Evolutionary conservation across 2,113 vertebrate species (phyloP).

Genomic region (Lota lota): DNA sequence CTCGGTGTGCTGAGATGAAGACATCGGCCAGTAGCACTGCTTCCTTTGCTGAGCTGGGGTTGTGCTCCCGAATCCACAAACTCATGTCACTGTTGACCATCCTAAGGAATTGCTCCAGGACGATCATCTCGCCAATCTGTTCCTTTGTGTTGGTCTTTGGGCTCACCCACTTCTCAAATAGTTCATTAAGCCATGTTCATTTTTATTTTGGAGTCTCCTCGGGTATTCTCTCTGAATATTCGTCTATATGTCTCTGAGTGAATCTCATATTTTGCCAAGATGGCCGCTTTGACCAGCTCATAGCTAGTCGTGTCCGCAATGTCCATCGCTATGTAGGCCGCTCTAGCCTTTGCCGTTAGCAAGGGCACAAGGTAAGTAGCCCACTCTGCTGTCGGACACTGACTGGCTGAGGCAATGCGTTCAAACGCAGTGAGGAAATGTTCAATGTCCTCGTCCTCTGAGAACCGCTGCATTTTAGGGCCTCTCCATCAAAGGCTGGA

Average conservation of each 20-base stretch:
- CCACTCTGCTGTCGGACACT: not conserved
- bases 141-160: not conserved
- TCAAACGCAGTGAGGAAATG: no score
- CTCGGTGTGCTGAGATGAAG: not conserved
- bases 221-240: not conserved
- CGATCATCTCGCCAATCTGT: not conserved
- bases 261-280: conserved; percentile 2
- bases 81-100: conserved; percentile 3
- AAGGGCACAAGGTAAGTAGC: not conserved
- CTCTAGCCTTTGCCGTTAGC: not conserved
- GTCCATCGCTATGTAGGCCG: not conserved
- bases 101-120: conserved; percentile 19
- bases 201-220: conserved; percentile 13
- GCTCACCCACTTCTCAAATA: conserved; percentile 8
- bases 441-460: no score
- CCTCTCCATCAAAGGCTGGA: no score
- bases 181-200: conserved; percentile 8
- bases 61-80: conserved; percentile 13
- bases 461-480: no score
- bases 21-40: not conserved
- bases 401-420: no score
- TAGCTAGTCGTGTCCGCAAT: not conserved
- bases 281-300: not conserved
- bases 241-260: not conserved
- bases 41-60: not conserved